These are phyloP conservation scores for Baryphthengus martii DNA, from an alignment of 2,113 vertebrate species.

Conservation along the genomic window DNA sequence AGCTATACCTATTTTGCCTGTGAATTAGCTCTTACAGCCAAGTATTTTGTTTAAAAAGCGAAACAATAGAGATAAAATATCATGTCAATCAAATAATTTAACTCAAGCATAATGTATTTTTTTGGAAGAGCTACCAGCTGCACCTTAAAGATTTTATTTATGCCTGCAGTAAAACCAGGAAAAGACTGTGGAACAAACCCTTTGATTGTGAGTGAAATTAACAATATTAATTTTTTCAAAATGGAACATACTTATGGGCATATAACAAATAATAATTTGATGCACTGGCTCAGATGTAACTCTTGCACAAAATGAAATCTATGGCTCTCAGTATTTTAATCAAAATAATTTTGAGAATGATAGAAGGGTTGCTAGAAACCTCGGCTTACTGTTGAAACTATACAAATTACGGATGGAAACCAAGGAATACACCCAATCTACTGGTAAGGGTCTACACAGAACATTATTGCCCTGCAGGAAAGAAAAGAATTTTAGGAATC, in stretches of 20 bases:
- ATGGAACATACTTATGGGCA: neutral
- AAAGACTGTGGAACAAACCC: neutral
- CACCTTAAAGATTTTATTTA: neutral
- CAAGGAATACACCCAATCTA: neutral
- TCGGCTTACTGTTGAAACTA: neutral
- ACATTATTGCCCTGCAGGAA: constrained; percentile 5
- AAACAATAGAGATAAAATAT: neutral
- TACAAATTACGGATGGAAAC: neutral
- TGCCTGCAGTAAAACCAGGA: neutral
- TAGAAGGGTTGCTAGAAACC: neutral
- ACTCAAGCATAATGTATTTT: neutral
- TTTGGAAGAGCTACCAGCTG: neutral
- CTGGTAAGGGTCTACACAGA: neutral
- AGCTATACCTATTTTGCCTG: neutral
- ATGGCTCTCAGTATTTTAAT: neutral
- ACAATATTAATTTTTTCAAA: neutral
- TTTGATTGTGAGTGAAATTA: neutral
- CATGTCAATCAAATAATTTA: neutral
- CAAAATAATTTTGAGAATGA: neutral
- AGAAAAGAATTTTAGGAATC: constrained; percentile 61
- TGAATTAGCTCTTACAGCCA: neutral
- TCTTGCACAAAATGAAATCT: neutral
- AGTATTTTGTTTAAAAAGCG: neutral
- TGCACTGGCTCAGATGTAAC: neutral
- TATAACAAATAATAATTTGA: neutral